Percentiles rank a stretch among this genome's conserved stretches.
Conservation (phyloP, 2,113 vertebrate species). For the Rhodinocichla rosea region DNA sequence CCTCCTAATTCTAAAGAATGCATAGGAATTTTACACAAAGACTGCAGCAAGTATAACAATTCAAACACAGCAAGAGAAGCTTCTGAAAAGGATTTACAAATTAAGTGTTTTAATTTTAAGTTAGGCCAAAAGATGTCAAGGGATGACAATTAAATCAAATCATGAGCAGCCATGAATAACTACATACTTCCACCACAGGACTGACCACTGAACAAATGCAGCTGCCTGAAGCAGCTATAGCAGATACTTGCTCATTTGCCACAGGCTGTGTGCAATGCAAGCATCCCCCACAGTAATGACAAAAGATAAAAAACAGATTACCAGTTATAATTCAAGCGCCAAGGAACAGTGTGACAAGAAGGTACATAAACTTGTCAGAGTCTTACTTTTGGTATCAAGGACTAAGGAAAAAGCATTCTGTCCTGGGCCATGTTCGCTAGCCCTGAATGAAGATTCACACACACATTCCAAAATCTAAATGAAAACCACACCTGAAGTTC, state of each 20-base stretch:
- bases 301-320: neutral
- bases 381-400: neutral
- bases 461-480: neutral
- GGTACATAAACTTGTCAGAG: neutral
- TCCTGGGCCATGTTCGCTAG: neutral
- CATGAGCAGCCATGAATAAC: neutral
- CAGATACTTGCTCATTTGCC: neutral
- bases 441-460: neutral
- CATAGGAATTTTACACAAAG: neutral
- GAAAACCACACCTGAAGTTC: neutral
- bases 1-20: neutral
- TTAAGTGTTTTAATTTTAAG: neutral
- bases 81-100: neutral
- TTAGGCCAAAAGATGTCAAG: neutral
- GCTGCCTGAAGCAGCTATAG: neutral
- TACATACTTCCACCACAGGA: neutral
- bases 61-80: neutral
- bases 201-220: neutral
- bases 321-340: neutral
- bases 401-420: neutral
- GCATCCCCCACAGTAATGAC: neutral
- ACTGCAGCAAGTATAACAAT: neutral
- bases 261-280: neutral
- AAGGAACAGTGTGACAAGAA: neutral
- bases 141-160: neutral